A percentile compares a stretch with the other conserved stretches of the same genome.
These are phyloP conservation scores for Gephyroberyx darwinii DNA, from an alignment of 2,797 vertebrate genomes.

Conservation along the genomic window DNA sequence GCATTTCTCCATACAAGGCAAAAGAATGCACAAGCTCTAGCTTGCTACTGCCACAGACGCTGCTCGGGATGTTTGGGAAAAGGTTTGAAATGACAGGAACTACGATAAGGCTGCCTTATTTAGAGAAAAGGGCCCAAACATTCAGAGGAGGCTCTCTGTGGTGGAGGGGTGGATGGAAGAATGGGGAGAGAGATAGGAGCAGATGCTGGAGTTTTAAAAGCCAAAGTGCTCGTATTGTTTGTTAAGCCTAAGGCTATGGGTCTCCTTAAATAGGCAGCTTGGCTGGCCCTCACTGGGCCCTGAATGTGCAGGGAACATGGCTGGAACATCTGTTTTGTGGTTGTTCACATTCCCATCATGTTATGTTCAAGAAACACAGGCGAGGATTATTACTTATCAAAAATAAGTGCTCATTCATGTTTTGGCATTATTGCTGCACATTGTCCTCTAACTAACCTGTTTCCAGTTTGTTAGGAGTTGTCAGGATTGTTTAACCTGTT, in stretches of 20 bases:
- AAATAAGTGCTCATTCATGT: neutral
- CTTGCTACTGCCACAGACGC: conserved; percentile 64
- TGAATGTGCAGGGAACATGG: conserved; percentile 34
- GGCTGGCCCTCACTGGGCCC: conserved; percentile 21
- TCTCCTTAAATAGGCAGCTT: conserved; percentile 78
- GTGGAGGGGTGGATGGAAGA: conserved; percentile 44
- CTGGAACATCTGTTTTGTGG: conserved; percentile 36
- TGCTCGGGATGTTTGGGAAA: conserved; percentile 78
- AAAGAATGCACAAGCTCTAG: conserved; percentile 83
- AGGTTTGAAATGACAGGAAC: conserved; percentile 84
- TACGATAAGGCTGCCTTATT: conserved; percentile 85
- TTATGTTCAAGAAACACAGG: neutral
- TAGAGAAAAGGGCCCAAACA: conserved; percentile 78
- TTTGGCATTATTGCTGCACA: neutral
- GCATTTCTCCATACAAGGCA: conserved; percentile 88
- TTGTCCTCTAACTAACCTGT: neutral
- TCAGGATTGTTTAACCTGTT: neutral
- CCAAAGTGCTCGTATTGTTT: conserved; percentile 29
- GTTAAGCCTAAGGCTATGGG: conserved; percentile 16
- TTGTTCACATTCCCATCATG: neutral
- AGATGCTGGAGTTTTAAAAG: conserved; percentile 61
- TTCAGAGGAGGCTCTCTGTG: conserved; percentile 49
- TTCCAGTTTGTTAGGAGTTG: neutral
- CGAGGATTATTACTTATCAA: neutral
- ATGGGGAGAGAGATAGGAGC: conserved; percentile 54